These are phyloP conservation scores for Hydriomena furcata DNA, from an alignment of 2,888 invertebrate species.

Conservation along the genomic window DNA sequence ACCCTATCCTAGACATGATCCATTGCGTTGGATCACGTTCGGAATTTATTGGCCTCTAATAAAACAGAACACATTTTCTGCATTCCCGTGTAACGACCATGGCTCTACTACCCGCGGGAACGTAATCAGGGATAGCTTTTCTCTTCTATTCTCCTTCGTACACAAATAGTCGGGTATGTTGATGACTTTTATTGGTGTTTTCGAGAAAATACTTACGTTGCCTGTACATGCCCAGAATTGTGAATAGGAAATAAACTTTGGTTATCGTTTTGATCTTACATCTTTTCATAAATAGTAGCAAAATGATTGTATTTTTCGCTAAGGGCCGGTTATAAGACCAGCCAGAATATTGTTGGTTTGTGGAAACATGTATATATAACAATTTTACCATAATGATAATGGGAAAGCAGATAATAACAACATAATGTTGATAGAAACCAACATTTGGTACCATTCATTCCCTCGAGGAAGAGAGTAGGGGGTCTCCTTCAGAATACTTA, in stretches of 20 bases:
- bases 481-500: constrained; percentile 11
- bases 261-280: too few relatives aligned
- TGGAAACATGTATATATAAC: too few relatives aligned
- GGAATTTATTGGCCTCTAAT: constrained; percentile 74
- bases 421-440: constrained; percentile 1
- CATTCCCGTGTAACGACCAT: constrained; percentile 55
- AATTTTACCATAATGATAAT: too few relatives aligned
- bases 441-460: neutral
- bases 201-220: neutral
- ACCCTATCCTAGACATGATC: constrained; percentile 49
- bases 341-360: too few relatives aligned
- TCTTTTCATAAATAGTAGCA: too few relatives aligned
- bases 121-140: constrained; percentile 43
- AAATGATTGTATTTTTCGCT: too few relatives aligned
- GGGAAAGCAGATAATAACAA: neutral
- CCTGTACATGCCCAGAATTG: too few relatives aligned
- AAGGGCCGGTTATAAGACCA: too few relatives aligned
- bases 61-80: constrained; percentile 75
- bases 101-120: constrained; percentile 24
- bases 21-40: constrained; percentile 65
- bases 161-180: neutral
- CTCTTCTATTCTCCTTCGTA: constrained; percentile 9
- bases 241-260: too few relatives aligned
- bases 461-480: neutral
- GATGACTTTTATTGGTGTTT: neutral